A percentile compares a stretch with the other conserved stretches of the same genome.
phyloP scores from a whole-genome alignment of 2,797 vertebrate species.

The Gadopsis bispinosus region DNA sequence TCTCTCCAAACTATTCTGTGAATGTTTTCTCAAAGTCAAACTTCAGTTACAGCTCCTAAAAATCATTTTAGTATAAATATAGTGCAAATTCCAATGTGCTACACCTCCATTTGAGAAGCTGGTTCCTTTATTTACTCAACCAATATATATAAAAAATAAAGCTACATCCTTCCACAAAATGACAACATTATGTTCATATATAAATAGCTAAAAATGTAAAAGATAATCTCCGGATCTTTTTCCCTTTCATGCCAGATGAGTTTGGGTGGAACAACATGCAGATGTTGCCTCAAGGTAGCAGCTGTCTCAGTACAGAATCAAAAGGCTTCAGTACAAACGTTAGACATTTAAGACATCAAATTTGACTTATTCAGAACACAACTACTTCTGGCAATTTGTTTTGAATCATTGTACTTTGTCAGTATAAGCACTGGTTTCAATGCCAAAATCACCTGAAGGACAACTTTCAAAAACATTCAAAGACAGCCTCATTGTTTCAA shows the following conservation, averaged over 20 bases:
- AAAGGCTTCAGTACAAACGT: not conserved
- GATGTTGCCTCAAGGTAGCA: not conserved
- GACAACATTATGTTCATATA: not conserved
- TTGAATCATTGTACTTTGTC: not conserved
- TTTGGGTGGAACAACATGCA: not conserved
- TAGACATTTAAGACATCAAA: not conserved
- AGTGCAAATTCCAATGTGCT: not conserved
- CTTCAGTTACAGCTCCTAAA: not conserved
- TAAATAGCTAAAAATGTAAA: not conserved
- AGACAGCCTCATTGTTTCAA: not conserved
- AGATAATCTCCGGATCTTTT: not conserved
- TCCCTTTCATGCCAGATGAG: not conserved
- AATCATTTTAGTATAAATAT: not conserved
- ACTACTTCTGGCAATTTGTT: not conserved
- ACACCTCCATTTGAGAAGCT: not conserved
- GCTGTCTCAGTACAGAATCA: not conserved
- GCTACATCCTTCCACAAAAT: not conserved
- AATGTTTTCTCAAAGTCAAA: too few relatives aligned
- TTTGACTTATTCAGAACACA: not conserved
- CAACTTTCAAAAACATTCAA: not conserved
- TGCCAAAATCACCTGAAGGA: not conserved
- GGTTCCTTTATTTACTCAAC: not conserved
- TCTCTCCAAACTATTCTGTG: too few relatives aligned
- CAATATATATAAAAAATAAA: too few relatives aligned
- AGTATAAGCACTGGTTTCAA: not conserved